Evolutionary conservation across 1,140 invertebrate species (phyloP).

Genomic region (Popillia japonica): DNA sequence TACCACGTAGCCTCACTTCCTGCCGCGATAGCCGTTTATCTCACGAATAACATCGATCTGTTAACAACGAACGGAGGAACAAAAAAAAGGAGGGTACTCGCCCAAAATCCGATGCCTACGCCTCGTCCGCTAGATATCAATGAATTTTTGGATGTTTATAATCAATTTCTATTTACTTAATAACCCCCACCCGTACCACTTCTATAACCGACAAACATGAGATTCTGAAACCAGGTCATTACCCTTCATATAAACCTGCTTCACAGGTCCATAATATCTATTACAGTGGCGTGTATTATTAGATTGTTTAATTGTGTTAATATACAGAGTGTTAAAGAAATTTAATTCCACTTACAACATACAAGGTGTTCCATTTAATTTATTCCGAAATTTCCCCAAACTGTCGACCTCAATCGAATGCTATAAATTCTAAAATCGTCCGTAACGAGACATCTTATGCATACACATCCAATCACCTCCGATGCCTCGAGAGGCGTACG

Average conservation of each 20-base stretch:
- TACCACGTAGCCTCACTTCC: neutral
- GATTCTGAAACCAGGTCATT: slow-evolving; percentile 50
- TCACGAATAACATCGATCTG: neutral
- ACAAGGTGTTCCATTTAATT: neutral
- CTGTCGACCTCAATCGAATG: no score
- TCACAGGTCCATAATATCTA: slow-evolving; percentile 45
- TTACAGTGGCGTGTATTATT: slow-evolving; percentile 39
- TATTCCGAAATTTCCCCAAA: no score
- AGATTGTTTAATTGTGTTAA: slow-evolving; percentile 9
- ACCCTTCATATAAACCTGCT: slow-evolving; percentile 51
- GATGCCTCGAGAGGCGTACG: no score
- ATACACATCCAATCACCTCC: no score
- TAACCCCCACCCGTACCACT: slow-evolving; percentile 42
- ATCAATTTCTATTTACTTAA: slow-evolving; percentile 39
- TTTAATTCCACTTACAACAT: neutral
- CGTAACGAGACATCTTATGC: no score
- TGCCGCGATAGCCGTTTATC: slow-evolving; percentile 17
- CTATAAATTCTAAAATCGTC: no score
- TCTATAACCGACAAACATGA: slow-evolving; percentile 50
- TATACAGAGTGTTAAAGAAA: neutral
- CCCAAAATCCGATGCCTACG: slow-evolving; percentile 8
- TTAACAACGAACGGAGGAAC: no score
- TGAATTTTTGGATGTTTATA: slow-evolving; percentile 28
- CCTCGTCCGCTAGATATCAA: slow-evolving; percentile 16
- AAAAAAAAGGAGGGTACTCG: neutral